Evolutionary conservation across 2,113 vertebrate genomes (phyloP), one percentile per base, ranked within the genome.

Genomic region (Isurus oxyrinchus): DNA sequence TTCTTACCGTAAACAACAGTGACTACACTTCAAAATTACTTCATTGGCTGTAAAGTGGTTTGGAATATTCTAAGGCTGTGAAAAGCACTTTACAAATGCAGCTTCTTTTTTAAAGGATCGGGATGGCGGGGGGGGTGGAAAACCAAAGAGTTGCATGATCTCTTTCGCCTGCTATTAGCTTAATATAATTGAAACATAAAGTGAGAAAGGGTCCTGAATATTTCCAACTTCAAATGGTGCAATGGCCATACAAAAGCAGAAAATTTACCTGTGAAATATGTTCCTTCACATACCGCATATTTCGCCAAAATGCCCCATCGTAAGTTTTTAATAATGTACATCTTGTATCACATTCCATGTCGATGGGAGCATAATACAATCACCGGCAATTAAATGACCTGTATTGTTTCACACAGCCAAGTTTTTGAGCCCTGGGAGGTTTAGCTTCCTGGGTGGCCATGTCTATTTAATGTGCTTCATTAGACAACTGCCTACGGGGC

Each of bases 391-490:
- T 66, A 49, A 31, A 11, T 95, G 93, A 27, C 63, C 93, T 95
- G 61, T 49, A 95, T 31, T 67, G 93, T 2, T 14, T 69, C 1
- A 25, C 19, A 67, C 23, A 67, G 63, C 63, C 63, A 95, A 67
- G 59, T 19, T 67, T 69, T 67, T 8, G 93, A 91, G 57, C 3
- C 61, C 61, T 25, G 40, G 93, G 63, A 49, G 61, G 40, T 49
- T 69, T 49, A 44, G 40, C 93, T 95, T 67, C 63, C 63, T 67
- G 63, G 93, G n/a, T 95, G 63, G 93, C 93, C n/a, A 95, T 49
- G 40, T 31, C 91, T 94, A 40, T 66, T 44, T 40, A 94, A 94
- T 66, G 35, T 19, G n/a, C 21, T 94, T 94, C 35, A 94, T 66
- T 66, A 35, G 91, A 40, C 93, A 49, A 69, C 27, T 95, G 63